These are phyloP conservation scores for Belgica antarctica DNA, from an alignment of 2,888 invertebrate genomes.

Conservation along the genomic window DNA sequence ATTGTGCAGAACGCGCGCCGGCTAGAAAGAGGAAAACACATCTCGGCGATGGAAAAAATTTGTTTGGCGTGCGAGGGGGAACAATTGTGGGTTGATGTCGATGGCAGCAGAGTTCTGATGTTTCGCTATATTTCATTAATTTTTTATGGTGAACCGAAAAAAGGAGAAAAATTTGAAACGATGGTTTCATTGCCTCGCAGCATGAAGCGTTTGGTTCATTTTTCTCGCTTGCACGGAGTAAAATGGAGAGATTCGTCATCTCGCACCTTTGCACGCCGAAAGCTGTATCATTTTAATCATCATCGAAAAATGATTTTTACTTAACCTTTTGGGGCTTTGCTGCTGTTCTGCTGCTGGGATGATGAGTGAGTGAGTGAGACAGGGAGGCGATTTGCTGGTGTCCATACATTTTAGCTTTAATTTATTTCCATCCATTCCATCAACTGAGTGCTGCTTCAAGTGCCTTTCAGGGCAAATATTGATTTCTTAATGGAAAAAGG, in stretches of 20 bases:
- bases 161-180: neutral
- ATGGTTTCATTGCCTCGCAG: neutral
- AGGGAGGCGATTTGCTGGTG: neutral
- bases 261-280: slow-evolving; percentile 18
- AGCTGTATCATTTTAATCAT: slow-evolving; percentile 21
- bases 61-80: neutral
- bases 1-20: neutral
- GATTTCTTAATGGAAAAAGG: slow-evolving; percentile 41
- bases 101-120: neutral
- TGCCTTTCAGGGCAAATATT: slow-evolving; percentile 30
- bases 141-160: slow-evolving; percentile 11
- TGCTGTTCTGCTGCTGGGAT: too few relatives aligned
- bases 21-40: neutral
- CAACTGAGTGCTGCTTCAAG: neutral
- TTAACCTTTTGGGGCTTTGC: slow-evolving; percentile 40
- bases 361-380: neutral
- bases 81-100: neutral
- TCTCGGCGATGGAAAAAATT: too few relatives aligned
- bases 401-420: too few relatives aligned
- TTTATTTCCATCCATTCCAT: slow-evolving; percentile 20
- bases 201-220: neutral
- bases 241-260: slow-evolving; percentile 35
- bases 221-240: neutral
- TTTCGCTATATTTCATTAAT: slow-evolving; percentile 28
- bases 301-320: slow-evolving; percentile 35